Base-by-base conservation (phyloP, 1,140 invertebrate species). In the Teleogryllus occipitalis region DNA sequence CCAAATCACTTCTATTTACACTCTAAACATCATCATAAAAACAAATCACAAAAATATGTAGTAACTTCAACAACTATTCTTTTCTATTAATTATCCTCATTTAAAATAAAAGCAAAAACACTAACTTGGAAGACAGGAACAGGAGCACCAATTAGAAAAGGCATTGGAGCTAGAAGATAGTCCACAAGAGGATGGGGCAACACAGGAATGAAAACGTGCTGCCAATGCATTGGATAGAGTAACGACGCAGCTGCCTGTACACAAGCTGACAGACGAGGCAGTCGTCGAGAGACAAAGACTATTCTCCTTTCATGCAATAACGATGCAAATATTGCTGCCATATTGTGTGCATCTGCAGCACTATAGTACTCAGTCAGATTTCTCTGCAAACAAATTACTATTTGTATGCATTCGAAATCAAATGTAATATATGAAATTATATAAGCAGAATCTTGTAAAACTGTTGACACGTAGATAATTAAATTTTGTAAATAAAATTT, bases 191-290 rank as follows among this genome's bases (percentile, higher is more conserved):
- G 91, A 83, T 92, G 89, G 21, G 97, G 97, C 81, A 99, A 85
- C 81, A 98, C 93, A 47, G 97, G 97, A 86, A 99, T 98, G 85
- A 96, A 98, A 84, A 99, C 96, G 84, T 98, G 96, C 86, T 99
- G 97, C 97, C 97, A 99, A 82, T 94, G 93, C 96, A 99, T 98
- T 7, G 97, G 97, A 87, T 98, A 98, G 47, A 99, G 91, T 48
- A 98, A 90, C 80, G 95, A 91, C 85, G 97, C 97, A 8, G 96
- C 95, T 8, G 97, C 96, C 86, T 98, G 96, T 21, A 98, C 94
- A 84, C 97, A 97, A 3, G 96, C 95, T 81, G 95, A 96, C 74
- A 99, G 87, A 80, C 95, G 89, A 82, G 93, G 95, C 79, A 97
- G 88, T 85, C 93, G 93, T 81, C 92, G 93, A 0, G 96, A 98